A percentile compares a stretch with the other conserved stretches of the same genome.
Evolutionary conservation across 2,888 invertebrate genomes (phyloP).

Genomic region (Altica lythri): DNA sequence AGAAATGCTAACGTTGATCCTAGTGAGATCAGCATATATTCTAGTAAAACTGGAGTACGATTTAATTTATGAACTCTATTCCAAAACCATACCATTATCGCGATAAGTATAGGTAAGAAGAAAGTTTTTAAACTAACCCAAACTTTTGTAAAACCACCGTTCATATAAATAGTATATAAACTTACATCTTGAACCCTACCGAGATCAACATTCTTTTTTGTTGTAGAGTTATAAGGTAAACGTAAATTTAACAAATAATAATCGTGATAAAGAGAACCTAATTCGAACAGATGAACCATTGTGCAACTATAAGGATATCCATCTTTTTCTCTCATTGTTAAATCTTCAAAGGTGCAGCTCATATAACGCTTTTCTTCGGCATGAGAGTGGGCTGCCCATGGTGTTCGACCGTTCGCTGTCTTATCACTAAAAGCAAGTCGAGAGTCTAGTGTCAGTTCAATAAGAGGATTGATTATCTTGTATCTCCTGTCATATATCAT

Average conservation of each 20-base stretch:
- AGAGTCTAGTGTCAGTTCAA: constrained; percentile 78
- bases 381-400: constrained; percentile 84
- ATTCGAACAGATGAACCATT: constrained; percentile 92
- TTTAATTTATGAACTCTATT: constrained; percentile 83
- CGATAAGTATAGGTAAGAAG: constrained; percentile 86
- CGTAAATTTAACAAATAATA: constrained; percentile 93
- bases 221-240: constrained; percentile 66
- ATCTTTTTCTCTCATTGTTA: constrained; percentile 55
- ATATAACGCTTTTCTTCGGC: constrained; percentile 82
- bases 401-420: constrained; percentile 51
- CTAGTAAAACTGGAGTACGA: constrained; percentile 86
- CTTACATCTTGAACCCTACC: constrained; percentile 49
- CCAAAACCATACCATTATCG: constrained; percentile 92
- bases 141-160: constrained; percentile 97
- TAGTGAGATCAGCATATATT: constrained; percentile 88
- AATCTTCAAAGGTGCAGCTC: constrained; percentile 72
- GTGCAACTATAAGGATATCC: constrained; percentile 87
- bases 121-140: constrained; percentile 93
- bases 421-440: constrained; percentile 85
- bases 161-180: constrained; percentile 87
- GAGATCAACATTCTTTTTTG: constrained; percentile 49
- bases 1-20: constrained; percentile 85
- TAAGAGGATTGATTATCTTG: constrained; percentile 61
- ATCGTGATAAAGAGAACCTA: constrained; percentile 93
- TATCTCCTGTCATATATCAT: constrained; percentile 71